Base-by-base conservation (phyloP, 2,888 invertebrate genomes). In the Nomada goodeniana region DNA sequence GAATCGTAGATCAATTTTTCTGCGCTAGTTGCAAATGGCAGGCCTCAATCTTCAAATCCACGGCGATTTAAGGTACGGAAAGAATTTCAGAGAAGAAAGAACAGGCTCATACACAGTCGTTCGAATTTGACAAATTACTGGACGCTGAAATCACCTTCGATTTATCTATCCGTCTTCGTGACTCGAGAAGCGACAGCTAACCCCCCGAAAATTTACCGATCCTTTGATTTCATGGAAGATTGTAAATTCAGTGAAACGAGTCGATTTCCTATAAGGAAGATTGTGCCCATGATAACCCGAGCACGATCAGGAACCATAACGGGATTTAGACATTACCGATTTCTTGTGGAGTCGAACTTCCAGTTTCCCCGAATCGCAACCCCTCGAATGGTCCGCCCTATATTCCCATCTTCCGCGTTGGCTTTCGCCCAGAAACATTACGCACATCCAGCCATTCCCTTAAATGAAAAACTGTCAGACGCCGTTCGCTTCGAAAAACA, bases 211-310 rank as follows among this genome's bases (percentile, higher is more conserved):
- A 36, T 36, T 36, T 36, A 36, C 7, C 36, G 36, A 36, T 1
- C 36, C 36, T 36, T 36, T 5, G 7, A 36, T 36, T 36, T 36
- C 5, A 36, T 36, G 36, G 36, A 36, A 0, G 36, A 36, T 36
- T 36, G 72, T 29, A 65, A 83, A 82, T 82, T 82, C 73, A 70
- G 59, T 53, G 59, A 76, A 82, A 65, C 69, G 64, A 42, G 63
- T 72, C 64, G 68, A 67, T 64, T n/a, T 20, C 59, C 7, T 23
- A 26, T 36, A 36, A 11, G 64, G 59, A 52, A 55, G 60, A 76
- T 68, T 65, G 60, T 36, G 67, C 76, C 59, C 73, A 53, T 44
- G 47, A 47, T 50, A 42, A 50, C 29, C 59, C 26, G 26, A 36
- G 29, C 52, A 26, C 52, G 60, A 74, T 81, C 70, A 65, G 47